Evolutionary conservation across 2,797 vertebrate species (phyloP), one percentile per base, ranked within the genome.

Genomic region (Hippoglossus hippoglossus): DNA sequence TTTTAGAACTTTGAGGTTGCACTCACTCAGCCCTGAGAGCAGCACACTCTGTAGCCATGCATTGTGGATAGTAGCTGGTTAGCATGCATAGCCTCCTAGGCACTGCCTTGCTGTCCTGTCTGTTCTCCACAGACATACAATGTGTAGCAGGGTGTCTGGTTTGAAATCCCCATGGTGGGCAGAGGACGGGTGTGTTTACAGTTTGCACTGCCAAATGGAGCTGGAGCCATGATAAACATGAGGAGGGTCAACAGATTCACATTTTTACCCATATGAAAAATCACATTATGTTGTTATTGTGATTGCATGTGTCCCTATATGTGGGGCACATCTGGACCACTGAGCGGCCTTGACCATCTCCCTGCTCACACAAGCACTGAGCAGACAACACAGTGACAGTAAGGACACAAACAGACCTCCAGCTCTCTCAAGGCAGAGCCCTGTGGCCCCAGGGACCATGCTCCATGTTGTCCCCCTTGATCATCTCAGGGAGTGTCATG

Each of bases 401-500:
- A 7, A 75, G 47, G 34, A 79, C 50, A 82, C 62, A 79, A 79
- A 67, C 75, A 66, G 50, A 81, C 80, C 75, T 67, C 15, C 6
- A 74, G 70, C 44, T 56, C 58, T 71, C 66, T 66, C 6, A 1
- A 34, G 70, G 87, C 79, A 64, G 74, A 63, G 60, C 78, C 51
- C 52, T 28, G 12, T 59, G 71, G 72, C 75, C 71, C 76, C 51
- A 0, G 49, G 77, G 75, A 73, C 71, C 39, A 0, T 54, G 28
- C 67, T 71, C 70, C 57, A 31, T 55, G 79, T 77, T 91, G 88
- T 93, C 88, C 87, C 58, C 57, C 67, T 73, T 66, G 83, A 93
- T 93, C 83, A 88, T 82, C 81, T 89, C 89, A 83, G 57, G 52
- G 39, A 63, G 72, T 74, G 78, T 64, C 80, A 56, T 55, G 58